Percentiles rank a stretch among this genome's conserved stretches.
phyloP scores from a whole-genome alignment of 92 coral and sea anemone genomes.

The Hydrozoanthus gracilis region DNA sequence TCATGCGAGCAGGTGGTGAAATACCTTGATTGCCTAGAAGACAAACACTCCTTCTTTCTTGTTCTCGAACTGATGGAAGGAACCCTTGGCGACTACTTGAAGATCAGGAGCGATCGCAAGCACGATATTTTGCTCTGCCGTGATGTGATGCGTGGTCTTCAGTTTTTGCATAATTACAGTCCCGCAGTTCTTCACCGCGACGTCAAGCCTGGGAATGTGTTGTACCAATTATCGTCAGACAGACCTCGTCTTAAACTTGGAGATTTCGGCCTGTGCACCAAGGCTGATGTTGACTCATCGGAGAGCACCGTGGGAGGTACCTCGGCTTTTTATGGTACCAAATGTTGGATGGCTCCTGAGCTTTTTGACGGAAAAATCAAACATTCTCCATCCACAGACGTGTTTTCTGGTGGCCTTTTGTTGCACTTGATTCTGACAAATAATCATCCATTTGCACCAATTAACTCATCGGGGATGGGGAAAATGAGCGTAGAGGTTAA shows the following conservation, averaged over 20 bases:
- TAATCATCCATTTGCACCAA: constrained; percentile 31
- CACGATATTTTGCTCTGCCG: background rate
- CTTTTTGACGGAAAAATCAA: no score
- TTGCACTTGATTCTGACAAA: constrained; percentile 8
- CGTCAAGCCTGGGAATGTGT: constrained; percentile 32
- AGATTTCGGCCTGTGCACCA: constrained; percentile 37
- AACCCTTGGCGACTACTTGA: no score
- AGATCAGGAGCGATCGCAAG: background rate
- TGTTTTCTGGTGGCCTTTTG: no score
- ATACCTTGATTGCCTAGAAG: constrained; percentile 14
- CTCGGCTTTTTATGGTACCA: no score
- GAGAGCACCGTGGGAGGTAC: no score
- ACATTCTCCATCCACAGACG: no score
- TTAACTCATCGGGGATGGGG: no score
- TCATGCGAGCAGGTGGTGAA: constrained; percentile 25
- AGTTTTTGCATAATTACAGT: constrained; percentile 5
- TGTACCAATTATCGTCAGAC: background rate
- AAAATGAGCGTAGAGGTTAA: background rate
- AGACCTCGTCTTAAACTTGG: constrained; percentile 18
- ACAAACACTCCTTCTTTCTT: background rate
- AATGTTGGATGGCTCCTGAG: no score
- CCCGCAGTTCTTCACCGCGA: constrained; percentile 29
- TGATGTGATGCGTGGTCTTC: constrained; percentile 30
- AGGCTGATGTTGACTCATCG: no score
- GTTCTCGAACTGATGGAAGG: no score